A percentile compares a stretch with the other conserved stretches of the same genome.
Evolutionary conservation across 2,888 invertebrate species (phyloP).

Genomic region (Brenthis daphne): DNA sequence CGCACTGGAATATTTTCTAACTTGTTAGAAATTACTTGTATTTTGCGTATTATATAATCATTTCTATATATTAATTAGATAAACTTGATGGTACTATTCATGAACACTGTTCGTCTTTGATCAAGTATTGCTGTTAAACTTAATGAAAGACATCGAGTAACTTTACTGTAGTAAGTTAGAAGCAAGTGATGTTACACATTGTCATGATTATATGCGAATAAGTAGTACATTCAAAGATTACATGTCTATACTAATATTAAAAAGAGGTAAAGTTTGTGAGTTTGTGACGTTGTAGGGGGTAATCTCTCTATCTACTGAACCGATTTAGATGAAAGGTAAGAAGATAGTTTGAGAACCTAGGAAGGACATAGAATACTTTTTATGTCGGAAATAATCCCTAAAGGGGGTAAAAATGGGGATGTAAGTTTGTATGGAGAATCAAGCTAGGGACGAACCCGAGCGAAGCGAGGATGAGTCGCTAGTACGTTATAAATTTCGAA

Average conservation of each 20-base stretch:
- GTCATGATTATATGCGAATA: not conserved
- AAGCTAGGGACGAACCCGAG: too few species aligned
- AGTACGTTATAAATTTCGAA: not conserved
- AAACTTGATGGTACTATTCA: not conserved
- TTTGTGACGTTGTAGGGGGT: too few species aligned
- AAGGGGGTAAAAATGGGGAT: too few species aligned
- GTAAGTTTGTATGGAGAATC: too few species aligned
- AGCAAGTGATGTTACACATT: not conserved
- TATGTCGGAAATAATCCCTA: too few species aligned
- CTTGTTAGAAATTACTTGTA: not conserved
- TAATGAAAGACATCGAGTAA: slow-evolving; percentile 14
- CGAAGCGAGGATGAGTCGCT: too few species aligned
- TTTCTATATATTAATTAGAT: not conserved
- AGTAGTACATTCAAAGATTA: not conserved
- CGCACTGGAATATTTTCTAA: not conserved
- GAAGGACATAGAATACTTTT: too few species aligned
- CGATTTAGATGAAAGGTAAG: too few species aligned
- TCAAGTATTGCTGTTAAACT: not conserved
- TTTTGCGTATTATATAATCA: not conserved
- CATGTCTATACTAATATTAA: too few species aligned
- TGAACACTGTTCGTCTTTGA: not conserved
- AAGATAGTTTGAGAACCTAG: too few species aligned
- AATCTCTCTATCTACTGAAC: too few species aligned
- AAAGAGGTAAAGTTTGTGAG: too few species aligned
- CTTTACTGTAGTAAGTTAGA: not conserved